Conservation (phyloP, 2,113 vertebrate species). For the Nesoenas mayeri region DNA sequence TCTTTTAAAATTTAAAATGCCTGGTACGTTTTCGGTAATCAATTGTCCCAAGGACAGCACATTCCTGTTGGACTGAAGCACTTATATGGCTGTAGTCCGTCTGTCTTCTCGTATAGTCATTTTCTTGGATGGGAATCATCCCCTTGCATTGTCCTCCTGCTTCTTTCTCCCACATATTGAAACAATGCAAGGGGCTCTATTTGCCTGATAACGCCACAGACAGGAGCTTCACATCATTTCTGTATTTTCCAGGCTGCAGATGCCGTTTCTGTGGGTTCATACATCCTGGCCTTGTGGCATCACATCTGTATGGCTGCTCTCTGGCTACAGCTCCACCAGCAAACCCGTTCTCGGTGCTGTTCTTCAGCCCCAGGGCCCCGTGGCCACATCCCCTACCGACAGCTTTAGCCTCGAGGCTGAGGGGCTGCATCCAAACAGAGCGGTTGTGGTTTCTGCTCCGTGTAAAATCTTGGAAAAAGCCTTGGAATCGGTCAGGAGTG, state of each 20-base stretch:
- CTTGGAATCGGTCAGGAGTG: background rate
- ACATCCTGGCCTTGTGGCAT: background rate
- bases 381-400: background rate
- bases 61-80: background rate
- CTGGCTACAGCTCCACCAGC: background rate
- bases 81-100: background rate
- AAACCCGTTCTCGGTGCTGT: background rate
- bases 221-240: background rate
- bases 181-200: background rate
- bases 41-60: background rate
- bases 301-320: background rate
- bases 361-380: background rate
- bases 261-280: background rate
- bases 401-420: background rate
- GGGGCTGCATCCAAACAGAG: background rate
- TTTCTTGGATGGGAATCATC: conserved; percentile 61
- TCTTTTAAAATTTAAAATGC: conserved; percentile 9
- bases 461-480: background rate
- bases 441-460: background rate
- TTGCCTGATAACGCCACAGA: background rate
- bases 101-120: conserved; percentile 19
- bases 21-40: background rate
- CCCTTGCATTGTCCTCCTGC: conserved; percentile 18
- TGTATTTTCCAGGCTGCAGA: background rate
- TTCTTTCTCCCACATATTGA: background rate